phyloP scores from a whole-genome alignment of 2,888 invertebrate species.

The Sphaerophoria taeniata region DNA sequence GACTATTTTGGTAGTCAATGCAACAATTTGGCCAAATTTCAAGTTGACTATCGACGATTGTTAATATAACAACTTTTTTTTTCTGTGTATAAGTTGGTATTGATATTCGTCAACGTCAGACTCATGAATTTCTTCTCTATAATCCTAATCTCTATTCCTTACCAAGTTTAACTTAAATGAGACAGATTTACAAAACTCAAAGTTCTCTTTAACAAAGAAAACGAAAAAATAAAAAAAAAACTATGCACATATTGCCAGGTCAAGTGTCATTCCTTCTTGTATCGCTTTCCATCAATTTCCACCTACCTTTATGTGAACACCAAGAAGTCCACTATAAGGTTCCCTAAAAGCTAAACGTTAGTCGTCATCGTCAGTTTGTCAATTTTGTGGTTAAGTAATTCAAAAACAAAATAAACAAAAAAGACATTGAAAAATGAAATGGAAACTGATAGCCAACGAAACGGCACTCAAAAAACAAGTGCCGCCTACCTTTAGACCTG shows the following conservation, averaged over 20 bases:
- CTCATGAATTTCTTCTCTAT: no score
- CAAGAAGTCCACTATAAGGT: background rate
- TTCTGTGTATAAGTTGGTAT: no score
- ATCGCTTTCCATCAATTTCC: conserved; percentile 19
- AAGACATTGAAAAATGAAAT: conserved; percentile 42
- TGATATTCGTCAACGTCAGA: no score
- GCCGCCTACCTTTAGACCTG: background rate
- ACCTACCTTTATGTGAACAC: conserved; percentile 15
- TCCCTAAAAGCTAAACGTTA: background rate
- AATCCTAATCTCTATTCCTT: no score
- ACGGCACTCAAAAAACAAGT: background rate
- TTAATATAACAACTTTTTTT: no score
- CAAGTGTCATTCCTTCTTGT: conserved; percentile 48
- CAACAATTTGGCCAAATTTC: no score
- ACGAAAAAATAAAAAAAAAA: no score
- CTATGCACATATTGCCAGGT: conserved; percentile 42
- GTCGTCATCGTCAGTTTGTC: background rate
- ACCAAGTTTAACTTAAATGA: no score
- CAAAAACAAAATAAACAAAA: conserved; percentile 49
- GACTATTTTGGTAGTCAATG: no score
- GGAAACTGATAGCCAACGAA: conserved; percentile 40
- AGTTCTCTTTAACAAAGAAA: conserved; percentile 11
- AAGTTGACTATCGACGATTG: no score
- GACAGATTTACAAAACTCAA: no score
- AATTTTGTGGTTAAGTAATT: conserved; percentile 13